phyloP scores from a whole-genome alignment of 2,113 vertebrate species.

The Dromas ardeola region DNA sequence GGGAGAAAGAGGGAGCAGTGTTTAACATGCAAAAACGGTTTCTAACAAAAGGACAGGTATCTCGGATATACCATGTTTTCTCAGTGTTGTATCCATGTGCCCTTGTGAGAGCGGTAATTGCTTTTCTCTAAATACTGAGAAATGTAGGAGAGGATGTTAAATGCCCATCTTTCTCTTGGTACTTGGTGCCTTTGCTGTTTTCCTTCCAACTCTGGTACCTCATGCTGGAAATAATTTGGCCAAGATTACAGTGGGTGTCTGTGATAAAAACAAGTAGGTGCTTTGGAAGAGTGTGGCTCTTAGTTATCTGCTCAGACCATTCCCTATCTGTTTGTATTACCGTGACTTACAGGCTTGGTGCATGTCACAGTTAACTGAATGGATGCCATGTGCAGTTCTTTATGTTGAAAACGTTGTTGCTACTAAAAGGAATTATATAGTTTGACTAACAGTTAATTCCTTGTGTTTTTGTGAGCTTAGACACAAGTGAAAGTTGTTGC shows the following conservation, averaged over 20 bases:
- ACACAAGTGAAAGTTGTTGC: background rate
- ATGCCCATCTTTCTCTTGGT: background rate
- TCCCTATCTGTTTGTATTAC: background rate
- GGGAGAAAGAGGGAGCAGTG: background rate
- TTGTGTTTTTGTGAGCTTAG: background rate
- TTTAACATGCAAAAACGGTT: background rate
- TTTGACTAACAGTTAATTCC: background rate
- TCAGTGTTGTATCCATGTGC: background rate
- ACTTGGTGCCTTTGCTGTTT: background rate
- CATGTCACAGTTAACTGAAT: background rate
- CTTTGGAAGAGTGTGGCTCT: background rate
- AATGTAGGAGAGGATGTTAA: background rate
- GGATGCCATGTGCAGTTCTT: background rate
- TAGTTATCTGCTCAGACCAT: background rate
- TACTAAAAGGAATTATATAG: background rate
- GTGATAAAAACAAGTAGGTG: background rate
- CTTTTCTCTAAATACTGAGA: background rate
- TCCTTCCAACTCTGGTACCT: background rate
- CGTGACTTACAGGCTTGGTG: background rate
- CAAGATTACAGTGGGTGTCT: background rate
- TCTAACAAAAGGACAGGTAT: background rate
- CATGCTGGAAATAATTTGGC: background rate
- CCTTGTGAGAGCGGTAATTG: background rate
- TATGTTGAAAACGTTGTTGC: background rate
- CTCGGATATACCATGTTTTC: background rate